Conservation (phyloP, 2,797 vertebrate genomes). For the Sphenopsis melanotis region DNA sequence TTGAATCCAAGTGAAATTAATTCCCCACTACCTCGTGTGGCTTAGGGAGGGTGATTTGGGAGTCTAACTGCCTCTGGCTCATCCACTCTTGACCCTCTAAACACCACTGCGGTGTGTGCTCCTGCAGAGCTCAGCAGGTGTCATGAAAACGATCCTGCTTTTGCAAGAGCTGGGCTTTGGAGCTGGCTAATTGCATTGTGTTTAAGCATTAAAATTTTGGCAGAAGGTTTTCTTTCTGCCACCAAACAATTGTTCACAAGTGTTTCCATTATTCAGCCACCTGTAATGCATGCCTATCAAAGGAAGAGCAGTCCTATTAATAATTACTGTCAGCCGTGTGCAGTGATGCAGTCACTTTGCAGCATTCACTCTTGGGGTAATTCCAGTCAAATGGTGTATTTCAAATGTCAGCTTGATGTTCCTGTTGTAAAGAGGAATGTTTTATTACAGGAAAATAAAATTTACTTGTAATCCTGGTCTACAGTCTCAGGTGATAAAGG, state of each 20-base stretch:
- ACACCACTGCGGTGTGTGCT: not conserved
- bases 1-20: not conserved
- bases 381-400: conserved; percentile 35
- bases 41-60: not conserved
- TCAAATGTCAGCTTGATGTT: conserved; percentile 21
- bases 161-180: not conserved
- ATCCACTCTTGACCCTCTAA: not conserved
- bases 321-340: conserved; percentile 39
- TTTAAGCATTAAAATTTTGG: conserved; percentile 21
- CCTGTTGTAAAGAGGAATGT: conserved; percentile 7
- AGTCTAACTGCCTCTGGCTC: not conserved
- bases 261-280: conserved; percentile 55
- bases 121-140: not conserved
- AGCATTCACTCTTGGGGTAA: conserved; percentile 26
- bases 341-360: conserved; percentile 32
- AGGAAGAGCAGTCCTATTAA: conserved; percentile 30
- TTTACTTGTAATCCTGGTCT: not conserved
- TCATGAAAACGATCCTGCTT: not conserved
- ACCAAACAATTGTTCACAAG: conserved; percentile 54
- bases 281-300: conserved; percentile 48
- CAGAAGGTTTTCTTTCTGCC: not conserved
- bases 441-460: conserved; percentile 25
- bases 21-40: not conserved
- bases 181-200: not conserved
- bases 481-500: not conserved